Evolutionary conservation across 2,113 vertebrate genomes (phyloP), one percentile per base, ranked within the genome.

Genomic region (Varanus komodoensis): DNA sequence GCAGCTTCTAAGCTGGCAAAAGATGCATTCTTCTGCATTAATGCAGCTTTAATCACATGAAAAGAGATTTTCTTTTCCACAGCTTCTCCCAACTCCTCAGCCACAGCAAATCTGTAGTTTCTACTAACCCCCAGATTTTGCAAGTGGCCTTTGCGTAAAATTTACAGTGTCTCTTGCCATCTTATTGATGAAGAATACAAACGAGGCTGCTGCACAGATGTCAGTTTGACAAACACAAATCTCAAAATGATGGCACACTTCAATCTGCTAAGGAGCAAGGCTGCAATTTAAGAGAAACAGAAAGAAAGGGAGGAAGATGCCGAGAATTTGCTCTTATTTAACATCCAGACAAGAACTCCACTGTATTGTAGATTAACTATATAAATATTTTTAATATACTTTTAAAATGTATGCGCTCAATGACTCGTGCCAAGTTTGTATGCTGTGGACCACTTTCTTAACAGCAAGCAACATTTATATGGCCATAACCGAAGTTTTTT

Each of bases 341-440:
- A 95, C 96, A 94, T 91, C 92, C 71, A 96, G 85, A 94, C 81
- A 54, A 83, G 86, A 8, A 67, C 93, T 92, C 86, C 92, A 89
- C 93, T 95, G 73, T 92, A 92, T 85, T 91, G 89, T 82, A 93
- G 67, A 95, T 94, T 95, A 95, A 91, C 93, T 91, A 92, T 89
- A 94, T 92, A 94, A 96, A 95, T 94, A 96, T 92, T 95, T 82
- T 96, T 93, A 94, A 95, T 94, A 94, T 89, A 92, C 83, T 94
- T 92, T 61, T 91, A 95, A 95, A 94, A 92, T 89, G 79, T 86
- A 91, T 82, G 94, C 87, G 94, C 87, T 95, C 94, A 95, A 94
- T 92, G 94, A 92, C 89, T 95, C 93, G 92, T 92, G 86, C 86
- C 94, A 94, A 84, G 91, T 96, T 93, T 95, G 85, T 88, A 21